Base-by-base conservation (phyloP, 2,113 vertebrate genomes). In the Sprattus sprattus region DNA sequence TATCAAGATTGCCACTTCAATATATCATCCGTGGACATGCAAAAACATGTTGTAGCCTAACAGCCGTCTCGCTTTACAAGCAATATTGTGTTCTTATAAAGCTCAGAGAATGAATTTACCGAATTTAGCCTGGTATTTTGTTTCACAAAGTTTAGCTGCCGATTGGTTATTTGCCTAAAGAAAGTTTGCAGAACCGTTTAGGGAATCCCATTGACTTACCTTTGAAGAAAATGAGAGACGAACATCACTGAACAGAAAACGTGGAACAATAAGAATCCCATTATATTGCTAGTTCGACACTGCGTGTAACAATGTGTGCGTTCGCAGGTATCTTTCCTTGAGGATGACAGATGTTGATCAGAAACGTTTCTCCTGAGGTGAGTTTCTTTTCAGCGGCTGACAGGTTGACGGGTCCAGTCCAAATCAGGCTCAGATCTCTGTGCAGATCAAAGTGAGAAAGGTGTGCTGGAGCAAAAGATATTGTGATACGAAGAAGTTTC, bases 211-310 rank as follows among this genome's bases (percentile, higher is more conserved):
- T 60, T 67, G 60, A 90, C 93, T 94, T 92, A 95, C 95, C 94
- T 94, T 93, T 91, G 92, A 88, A 93, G 89, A 85, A 94, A 44
- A 80, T 94, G 89, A 87, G 89, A 92, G 86, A 93, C 39, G 57
- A 93, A 81, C 86, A 93, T 85, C 88, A 94, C 67, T 81, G 90
- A 84, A 87, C 91, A 92, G 6, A 93, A 90, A 67, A 95, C 15
- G 89, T 91, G 92, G 83, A 92, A 83, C 64, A 91, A 46, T 6
- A 90, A 90, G 28, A 89, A 92, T 80, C 92, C 94, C 95, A 95
- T 95, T 20, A 81, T 91, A 81, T 82, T 83, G 85, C 50, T 91
- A 82, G 46, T 81, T 86, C 57, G 46, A 28, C 57, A 88, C 39
- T 39, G 39, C 2, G 39, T 39, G 39, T 39, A 2, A 78, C 52